phyloP scores from a whole-genome alignment of 2,888 invertebrate species.

The Embidobia sp. region DNA sequence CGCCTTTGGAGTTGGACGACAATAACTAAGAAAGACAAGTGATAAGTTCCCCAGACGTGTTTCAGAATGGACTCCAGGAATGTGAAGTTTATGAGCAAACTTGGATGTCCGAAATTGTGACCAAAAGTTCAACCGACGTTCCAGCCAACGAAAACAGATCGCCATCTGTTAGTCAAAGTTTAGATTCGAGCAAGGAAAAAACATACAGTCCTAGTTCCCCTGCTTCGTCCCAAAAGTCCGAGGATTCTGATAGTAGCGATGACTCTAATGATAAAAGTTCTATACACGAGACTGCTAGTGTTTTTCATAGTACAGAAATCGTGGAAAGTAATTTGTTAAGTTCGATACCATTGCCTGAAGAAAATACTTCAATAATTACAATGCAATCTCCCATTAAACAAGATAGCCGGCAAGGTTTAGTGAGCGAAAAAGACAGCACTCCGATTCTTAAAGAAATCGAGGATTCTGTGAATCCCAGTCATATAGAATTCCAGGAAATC shows the following conservation, averaged over 20 bases:
- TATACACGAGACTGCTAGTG: background rate
- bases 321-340: constrained; percentile 25
- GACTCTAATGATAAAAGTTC: constrained; percentile 10
- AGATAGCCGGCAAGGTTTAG: background rate
- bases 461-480: background rate
- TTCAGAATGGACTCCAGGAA: constrained; percentile 66
- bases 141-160: background rate
- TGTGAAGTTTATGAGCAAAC: constrained; percentile 58
- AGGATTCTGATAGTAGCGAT: constrained; percentile 49
- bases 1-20: too few species aligned
- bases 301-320: constrained; percentile 21
- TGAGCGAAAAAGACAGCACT: background rate
- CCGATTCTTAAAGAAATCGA: background rate
- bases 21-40: constrained; percentile 10
- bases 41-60: constrained; percentile 47
- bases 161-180: background rate
- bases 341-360: constrained; percentile 56
- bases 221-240: constrained; percentile 75
- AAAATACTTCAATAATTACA: constrained; percentile 3
- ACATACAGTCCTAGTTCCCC: constrained; percentile 78
- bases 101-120: constrained; percentile 47
- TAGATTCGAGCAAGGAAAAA: constrained; percentile 64
- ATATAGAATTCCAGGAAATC: background rate
- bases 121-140: constrained; percentile 30
- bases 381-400: background rate